These are phyloP conservation scores for Heterotis niloticus DNA, from an alignment of 2,113 vertebrate genomes.

Conservation along the genomic window DNA sequence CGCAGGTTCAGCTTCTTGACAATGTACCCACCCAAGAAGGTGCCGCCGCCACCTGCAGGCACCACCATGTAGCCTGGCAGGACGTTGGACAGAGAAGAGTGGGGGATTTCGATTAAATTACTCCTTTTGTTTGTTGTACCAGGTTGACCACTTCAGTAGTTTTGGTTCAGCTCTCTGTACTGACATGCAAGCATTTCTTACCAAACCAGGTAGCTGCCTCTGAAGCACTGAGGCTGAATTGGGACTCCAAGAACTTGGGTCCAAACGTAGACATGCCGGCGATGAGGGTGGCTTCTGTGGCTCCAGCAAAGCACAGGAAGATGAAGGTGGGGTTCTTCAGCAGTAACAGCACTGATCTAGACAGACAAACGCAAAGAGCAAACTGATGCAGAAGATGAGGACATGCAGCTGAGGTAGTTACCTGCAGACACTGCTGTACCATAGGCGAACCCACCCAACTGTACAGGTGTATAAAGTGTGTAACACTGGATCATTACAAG, in stretches of 20 bases:
- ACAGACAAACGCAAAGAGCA: neutral
- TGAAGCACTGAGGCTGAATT: constrained; percentile 89
- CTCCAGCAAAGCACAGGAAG: constrained; percentile 87
- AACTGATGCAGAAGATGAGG: neutral
- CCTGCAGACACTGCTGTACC: too few relatives aligned
- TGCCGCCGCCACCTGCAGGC: constrained; percentile 87
- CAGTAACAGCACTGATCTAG: constrained; percentile 78
- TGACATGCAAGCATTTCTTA: constrained; percentile 53
- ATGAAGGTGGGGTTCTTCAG: constrained; percentile 87
- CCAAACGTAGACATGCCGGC: constrained; percentile 92
- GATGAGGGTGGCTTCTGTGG: constrained; percentile 86
- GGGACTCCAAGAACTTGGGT: constrained; percentile 92
- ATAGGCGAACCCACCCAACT: too few relatives aligned
- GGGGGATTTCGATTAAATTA: neutral
- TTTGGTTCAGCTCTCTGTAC: neutral
- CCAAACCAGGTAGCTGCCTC: constrained; percentile 89
- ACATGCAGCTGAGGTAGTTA: too few relatives aligned
- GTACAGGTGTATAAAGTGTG: too few relatives aligned
- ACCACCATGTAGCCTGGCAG: constrained; percentile 83
- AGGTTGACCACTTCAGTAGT: neutral
- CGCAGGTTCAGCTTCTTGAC: constrained; percentile 86
- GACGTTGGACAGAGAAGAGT: neutral
- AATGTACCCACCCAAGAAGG: constrained; percentile 88
- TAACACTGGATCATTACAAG: too few relatives aligned
- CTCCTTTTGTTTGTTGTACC: neutral